Conservation (phyloP, 2,113 vertebrate species). For the Elephantulus edwardii region DNA sequence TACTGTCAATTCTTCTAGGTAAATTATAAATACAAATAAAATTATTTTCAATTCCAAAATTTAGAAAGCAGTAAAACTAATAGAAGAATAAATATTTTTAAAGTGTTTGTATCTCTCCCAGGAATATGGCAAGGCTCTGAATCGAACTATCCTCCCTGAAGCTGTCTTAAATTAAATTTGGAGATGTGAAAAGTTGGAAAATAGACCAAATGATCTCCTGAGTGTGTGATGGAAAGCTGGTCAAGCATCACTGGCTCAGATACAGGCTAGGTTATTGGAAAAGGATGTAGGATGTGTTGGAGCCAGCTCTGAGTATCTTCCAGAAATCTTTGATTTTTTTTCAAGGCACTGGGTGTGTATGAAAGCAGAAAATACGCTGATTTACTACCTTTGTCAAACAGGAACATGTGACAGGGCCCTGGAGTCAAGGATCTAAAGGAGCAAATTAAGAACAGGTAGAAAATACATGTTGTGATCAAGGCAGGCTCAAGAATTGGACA, state of each 20-base stretch:
- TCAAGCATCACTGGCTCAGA: not conserved
- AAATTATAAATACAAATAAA: not conserved
- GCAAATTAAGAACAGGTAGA: not conserved
- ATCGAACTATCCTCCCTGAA: not conserved
- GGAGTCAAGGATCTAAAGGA: not conserved
- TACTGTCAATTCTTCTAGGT: slow-evolving; percentile 17
- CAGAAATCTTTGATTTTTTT: slow-evolving; percentile 66
- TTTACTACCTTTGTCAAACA: slow-evolving; percentile 54
- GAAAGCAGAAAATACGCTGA: slow-evolving; percentile 65
- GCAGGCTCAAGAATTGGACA: not conserved
- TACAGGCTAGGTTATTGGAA: slow-evolving; percentile 46
- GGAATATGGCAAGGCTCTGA: not conserved
- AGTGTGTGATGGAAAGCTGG: slow-evolving; percentile 45
- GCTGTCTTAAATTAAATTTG: not conserved
- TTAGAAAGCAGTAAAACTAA: not conserved
- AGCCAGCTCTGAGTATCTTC: slow-evolving; percentile 62
- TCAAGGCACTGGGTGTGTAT: slow-evolving; percentile 4
- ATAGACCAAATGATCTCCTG: not conserved
- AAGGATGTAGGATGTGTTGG: slow-evolving; percentile 36
- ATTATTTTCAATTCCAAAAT: not conserved
- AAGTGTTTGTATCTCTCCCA: not conserved
- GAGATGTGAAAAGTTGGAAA: not conserved
- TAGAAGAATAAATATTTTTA: not conserved
- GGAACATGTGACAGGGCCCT: slow-evolving; percentile 3
- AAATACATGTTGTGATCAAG: not conserved